Percentiles rank a stretch among this genome's conserved stretches.
Evolutionary conservation across 2,113 vertebrate species (phyloP).

Genomic region (Ivindomyrus marchei): DNA sequence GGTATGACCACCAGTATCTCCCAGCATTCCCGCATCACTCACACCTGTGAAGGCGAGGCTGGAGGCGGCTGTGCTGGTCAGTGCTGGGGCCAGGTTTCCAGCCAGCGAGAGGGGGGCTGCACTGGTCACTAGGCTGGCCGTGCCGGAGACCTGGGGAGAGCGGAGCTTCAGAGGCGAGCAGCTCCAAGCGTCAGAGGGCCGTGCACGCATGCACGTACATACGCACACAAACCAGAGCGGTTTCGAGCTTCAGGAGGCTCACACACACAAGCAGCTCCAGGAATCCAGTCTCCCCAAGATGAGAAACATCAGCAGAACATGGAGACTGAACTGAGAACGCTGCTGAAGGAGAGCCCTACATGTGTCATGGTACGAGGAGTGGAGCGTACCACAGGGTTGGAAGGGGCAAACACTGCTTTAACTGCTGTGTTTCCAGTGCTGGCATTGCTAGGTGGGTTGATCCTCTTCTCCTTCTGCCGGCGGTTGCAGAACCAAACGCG

Average conservation of each 20-base stretch:
- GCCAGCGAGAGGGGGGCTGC: constrained; percentile 86
- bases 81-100: constrained; percentile 85
- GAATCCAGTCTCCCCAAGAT: neutral
- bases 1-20: neutral
- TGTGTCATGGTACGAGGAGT: neutral
- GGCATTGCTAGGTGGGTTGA: constrained; percentile 92
- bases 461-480: constrained; percentile 96
- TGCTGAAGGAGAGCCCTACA: neutral
- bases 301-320: neutral
- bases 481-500: constrained; percentile 99
- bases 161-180: neutral
- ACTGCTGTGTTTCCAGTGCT: constrained; percentile 78
- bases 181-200: neutral
- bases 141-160: constrained; percentile 77
- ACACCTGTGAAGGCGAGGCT: constrained; percentile 80
- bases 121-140: constrained; percentile 92
- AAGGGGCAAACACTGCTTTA: constrained; percentile 84
- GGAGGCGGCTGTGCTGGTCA: constrained; percentile 80
- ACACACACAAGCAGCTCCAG: neutral
- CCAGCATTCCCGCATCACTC: constrained; percentile 11
- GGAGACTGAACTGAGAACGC: neutral
- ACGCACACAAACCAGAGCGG: neutral
- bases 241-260: neutral
- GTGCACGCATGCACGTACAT: neutral
- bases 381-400: constrained; percentile 73